Percentiles rank a stretch among this genome's conserved stretches.
phyloP scores from a whole-genome alignment of 1,140 invertebrate species.

The Aethina tumida region DNA sequence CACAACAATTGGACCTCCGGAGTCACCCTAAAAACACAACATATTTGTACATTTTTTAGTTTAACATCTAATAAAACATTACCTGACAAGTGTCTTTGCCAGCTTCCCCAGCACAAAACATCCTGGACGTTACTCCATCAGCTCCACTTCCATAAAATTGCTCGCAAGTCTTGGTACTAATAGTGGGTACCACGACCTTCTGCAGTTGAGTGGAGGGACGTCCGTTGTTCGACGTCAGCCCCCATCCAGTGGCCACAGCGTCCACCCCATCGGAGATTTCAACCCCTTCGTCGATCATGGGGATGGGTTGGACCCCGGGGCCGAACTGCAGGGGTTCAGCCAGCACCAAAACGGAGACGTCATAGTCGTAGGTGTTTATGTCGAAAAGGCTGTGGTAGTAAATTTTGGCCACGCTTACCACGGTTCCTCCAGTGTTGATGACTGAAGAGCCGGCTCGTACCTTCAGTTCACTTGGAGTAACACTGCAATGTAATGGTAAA shows the following conservation, averaged over 20 bases:
- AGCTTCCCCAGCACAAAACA: constrained; percentile 1
- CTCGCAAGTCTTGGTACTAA: neutral
- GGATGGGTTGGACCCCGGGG: no score
- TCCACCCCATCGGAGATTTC: neutral
- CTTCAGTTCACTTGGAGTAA: constrained; percentile 1
- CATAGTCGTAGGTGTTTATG: constrained; percentile 8
- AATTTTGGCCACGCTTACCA: neutral
- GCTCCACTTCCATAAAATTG: neutral
- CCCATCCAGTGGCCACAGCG: constrained; percentile 5
- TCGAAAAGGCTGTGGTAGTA: constrained; percentile 8
- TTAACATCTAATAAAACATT: neutral
- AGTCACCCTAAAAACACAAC: neutral
- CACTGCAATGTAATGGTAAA: constrained; percentile 5
- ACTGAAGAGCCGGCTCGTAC: constrained; percentile 9
- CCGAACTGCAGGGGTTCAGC: neutral
- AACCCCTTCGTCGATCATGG: no score
- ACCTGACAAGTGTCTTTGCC: constrained; percentile 1
- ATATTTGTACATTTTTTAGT: neutral
- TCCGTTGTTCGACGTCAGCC: neutral
- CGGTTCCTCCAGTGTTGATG: constrained; percentile 1
- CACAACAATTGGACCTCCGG: neutral
- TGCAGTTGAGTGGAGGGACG: constrained; percentile 3
- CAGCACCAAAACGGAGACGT: constrained; percentile 8
- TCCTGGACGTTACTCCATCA: neutral
- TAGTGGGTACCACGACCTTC: constrained; percentile 1